These are phyloP conservation scores for Dromaius novaehollandiae DNA, from an alignment of 2,113 vertebrate genomes.

Conservation along the genomic window DNA sequence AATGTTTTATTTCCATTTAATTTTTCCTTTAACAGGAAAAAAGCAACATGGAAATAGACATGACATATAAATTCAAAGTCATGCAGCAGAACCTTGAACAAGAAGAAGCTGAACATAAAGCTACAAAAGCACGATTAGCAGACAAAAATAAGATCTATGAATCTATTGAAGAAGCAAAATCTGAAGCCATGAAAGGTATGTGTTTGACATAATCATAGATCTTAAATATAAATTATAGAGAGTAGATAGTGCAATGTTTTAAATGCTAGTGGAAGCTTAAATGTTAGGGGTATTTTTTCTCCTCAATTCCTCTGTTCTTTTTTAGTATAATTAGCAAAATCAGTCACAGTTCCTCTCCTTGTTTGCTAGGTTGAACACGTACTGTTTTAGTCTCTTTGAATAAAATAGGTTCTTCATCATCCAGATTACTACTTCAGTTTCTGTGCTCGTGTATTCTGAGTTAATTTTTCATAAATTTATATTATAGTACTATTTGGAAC, in stretches of 20 bases:
- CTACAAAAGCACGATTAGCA: conserved; percentile 91
- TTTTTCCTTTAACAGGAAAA: conserved; percentile 85
- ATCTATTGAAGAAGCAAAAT: conserved; percentile 97
- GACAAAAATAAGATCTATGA: conserved; percentile 98
- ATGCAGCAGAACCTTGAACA: conserved; percentile 96
- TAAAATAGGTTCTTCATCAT: not conserved
- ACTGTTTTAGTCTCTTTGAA: not conserved
- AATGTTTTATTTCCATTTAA: not conserved
- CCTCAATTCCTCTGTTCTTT: not conserved
- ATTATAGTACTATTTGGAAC: not conserved
- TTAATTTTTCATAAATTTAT: not conserved
- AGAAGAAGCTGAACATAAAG: conserved; percentile 92
- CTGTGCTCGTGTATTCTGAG: not conserved
- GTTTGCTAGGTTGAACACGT: not conserved
- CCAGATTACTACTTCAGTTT: not conserved
- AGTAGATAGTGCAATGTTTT: not conserved
- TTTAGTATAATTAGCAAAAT: not conserved
- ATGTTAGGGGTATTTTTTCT: not conserved
- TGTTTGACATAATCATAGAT: not conserved
- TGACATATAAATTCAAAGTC: conserved; percentile 97
- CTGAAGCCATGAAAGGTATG: conserved; percentile 97
- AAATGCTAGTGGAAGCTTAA: not conserved
- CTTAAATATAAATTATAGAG: not conserved
- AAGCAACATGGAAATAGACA: conserved; percentile 97
- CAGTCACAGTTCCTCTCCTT: not conserved